Base-by-base conservation (phyloP, 2,888 invertebrate genomes). In the Helicoverpa assulta region DNA sequence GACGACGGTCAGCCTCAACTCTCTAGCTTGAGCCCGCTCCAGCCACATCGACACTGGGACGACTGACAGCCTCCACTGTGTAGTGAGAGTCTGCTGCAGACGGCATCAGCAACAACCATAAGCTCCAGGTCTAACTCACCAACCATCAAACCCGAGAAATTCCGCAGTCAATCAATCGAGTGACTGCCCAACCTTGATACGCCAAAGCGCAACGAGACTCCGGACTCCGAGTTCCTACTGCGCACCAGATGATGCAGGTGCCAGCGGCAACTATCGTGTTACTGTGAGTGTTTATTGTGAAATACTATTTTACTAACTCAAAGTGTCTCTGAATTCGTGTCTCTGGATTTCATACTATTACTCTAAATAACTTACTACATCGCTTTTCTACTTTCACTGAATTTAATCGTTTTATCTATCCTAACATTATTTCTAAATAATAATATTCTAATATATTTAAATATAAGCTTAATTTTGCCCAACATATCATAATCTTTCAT, bases 201-300 rank as follows among this genome's bases (percentile, higher is more conserved):
- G 50, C n/a, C 5, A 16, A 16, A 50, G n/a, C 16, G n/a, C 16
- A n/a, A n/a, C 50, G 16, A 18, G 50, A 50, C 50, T 50, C 50
- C 50, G 26, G 26, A 26, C 26, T 26, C 26, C 26, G 26, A 26
- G 51, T 51, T 51, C 19, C 51, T 18, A 51, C 51, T 26, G 26
- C 26, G 26, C 26, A 26, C 26, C 26, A 26, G 18, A 51, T 18
- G 8, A 51, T 51, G 51, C 51, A 51, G n/a, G 18, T 51, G 19
- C 7, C 26, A 26, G 26, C 26, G 26, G n/a, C 50, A 50, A 18
- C n/a, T 50, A 50, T 51, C 51, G 51, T 51, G 51, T 19, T 51
- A 51, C 51, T 51, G 51, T 51, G 51, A 51, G 51, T 51, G 51
- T 51, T 51, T 50, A 26, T 18, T 51, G 51, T 51, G 51, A 18